A percentile compares a stretch with the other conserved stretches of the same genome.
Conservation (phyloP, 2,113 vertebrate species). For the Malurus cyaneus region DNA sequence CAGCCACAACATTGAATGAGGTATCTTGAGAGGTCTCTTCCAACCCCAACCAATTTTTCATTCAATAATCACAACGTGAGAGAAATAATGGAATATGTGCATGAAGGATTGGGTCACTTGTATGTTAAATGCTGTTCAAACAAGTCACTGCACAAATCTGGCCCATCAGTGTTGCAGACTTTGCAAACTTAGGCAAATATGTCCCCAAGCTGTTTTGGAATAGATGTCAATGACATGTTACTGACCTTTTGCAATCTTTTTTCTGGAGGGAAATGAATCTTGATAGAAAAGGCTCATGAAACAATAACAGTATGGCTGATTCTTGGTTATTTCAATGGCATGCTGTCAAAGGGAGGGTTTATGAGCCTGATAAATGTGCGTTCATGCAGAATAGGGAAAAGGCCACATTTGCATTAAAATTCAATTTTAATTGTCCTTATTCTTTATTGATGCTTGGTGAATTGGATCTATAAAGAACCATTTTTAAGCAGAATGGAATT, state of each 20-base stretch:
- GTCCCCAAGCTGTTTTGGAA: background rate
- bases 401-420: slow-evolving; percentile 84
- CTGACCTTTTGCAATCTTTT: slow-evolving; percentile 65
- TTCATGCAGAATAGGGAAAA: slow-evolving; percentile 74
- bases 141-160: background rate
- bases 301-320: slow-evolving; percentile 60
- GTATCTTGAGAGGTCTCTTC: background rate
- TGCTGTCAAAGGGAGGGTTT: slow-evolving; percentile 56
- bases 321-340: slow-evolving; percentile 53
- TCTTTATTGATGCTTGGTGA: slow-evolving; percentile 73
- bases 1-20: background rate
- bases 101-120: background rate
- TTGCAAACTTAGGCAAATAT: background rate
- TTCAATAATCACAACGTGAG: background rate
- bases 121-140: background rate
- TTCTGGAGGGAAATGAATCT: slow-evolving; percentile 56
- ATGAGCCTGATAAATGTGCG: slow-evolving; percentile 71
- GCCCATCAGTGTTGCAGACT: background rate
- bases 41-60: background rate
- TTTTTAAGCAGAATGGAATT: slow-evolving; percentile 56
- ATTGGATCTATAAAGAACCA: slow-evolving; percentile 62
- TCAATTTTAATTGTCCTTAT: slow-evolving; percentile 77
- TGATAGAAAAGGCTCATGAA: slow-evolving; percentile 53
- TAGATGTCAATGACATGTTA: slow-evolving; percentile 21
- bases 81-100: background rate